Evolutionary conservation across 2,113 vertebrate genomes (phyloP).

Genomic region (Ciconia maguari): DNA sequence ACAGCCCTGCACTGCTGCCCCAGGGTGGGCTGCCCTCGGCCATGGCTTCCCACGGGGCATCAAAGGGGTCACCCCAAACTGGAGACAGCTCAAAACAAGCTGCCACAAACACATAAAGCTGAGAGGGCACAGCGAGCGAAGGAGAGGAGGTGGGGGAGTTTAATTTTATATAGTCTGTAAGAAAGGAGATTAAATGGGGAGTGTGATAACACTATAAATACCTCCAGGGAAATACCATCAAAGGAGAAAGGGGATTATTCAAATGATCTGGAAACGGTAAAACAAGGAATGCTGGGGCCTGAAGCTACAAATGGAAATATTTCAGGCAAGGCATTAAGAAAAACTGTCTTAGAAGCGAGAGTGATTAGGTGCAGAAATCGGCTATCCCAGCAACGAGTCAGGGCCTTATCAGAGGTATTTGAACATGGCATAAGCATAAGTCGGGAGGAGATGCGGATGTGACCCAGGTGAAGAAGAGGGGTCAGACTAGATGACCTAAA

Average conservation of each 20-base stretch:
- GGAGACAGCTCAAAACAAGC: not conserved
- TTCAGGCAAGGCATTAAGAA: slow-evolving; percentile 36
- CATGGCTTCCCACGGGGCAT: rapidly evolving
- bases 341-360: not conserved
- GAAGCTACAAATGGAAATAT: slow-evolving; percentile 40
- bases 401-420: not conserved
- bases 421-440: not conserved
- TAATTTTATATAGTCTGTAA: slow-evolving; percentile 4
- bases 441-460: not conserved
- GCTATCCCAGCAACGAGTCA: not conserved
- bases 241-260: slow-evolving; percentile 61
- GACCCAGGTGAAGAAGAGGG: not conserved
- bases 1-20: not conserved
- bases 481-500: not conserved
- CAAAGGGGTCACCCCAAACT: not conserved
- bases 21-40: not conserved
- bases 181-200: slow-evolving; percentile 47
- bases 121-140: not conserved
- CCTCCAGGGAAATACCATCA: slow-evolving; percentile 63
- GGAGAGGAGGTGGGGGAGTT: not conserved
- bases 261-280: slow-evolving; percentile 55
- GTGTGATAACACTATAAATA: slow-evolving; percentile 52
- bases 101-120: not conserved
- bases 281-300: slow-evolving; percentile 37
- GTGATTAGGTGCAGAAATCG: slow-evolving; percentile 18